Percentiles rank a stretch among this genome's conserved stretches.
phyloP scores from a whole-genome alignment of 2,113 vertebrate genomes.

The Myrmophylax atrothorax region DNA sequence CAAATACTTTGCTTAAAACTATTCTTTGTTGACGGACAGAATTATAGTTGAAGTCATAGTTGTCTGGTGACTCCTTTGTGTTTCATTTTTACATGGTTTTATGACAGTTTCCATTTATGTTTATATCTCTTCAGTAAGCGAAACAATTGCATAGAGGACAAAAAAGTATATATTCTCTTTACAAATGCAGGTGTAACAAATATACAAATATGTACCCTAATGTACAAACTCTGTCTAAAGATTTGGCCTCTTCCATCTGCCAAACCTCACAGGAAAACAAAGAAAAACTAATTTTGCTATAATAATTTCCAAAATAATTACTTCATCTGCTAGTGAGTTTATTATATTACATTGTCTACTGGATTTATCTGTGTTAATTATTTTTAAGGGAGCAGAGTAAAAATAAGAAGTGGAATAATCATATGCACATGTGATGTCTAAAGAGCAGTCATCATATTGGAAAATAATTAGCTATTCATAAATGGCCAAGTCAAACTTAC shows the following conservation, averaged over 20 bases:
- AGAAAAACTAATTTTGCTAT: neutral
- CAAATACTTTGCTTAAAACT: neutral
- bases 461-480: neutral
- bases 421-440: neutral
- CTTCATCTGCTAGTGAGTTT: neutral
- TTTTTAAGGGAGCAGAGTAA: neutral
- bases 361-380: neutral
- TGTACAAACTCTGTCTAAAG: neutral
- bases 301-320: conserved; percentile 3
- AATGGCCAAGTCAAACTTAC: neutral
- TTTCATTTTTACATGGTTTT: neutral
- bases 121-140: neutral
- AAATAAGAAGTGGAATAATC: neutral
- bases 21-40: neutral
- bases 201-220: neutral
- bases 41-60: neutral
- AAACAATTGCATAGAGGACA: neutral
- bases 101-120: neutral
- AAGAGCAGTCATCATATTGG: neutral
- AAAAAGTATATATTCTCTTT: neutral
- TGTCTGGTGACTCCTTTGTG: neutral
- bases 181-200: fast-evolving
- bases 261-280: neutral
- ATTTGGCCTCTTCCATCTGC: neutral
- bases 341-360: neutral